Base-by-base conservation (phyloP, 2,113 vertebrate genomes). In the Anas platyrhynchos region DNA sequence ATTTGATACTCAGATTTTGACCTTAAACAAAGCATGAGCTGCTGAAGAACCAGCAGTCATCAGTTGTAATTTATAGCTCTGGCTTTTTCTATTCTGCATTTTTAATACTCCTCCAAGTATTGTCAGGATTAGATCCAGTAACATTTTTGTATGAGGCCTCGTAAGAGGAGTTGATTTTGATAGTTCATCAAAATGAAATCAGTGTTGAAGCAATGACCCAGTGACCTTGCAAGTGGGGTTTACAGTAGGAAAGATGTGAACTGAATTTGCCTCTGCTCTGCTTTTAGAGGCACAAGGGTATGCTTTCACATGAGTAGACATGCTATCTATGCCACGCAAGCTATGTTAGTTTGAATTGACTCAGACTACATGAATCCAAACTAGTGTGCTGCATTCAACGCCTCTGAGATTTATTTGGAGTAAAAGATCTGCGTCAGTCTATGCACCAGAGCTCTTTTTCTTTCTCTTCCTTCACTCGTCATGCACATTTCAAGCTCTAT, bases 1-100 rank as follows among this genome's bases (percentile, higher is more conserved):
- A 66, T 71, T 67, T 88, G 23, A 67, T 88, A 88, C 71, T 75
- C 68, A 58, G 56, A 91, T 81, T 95, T 87, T 81, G 61, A 94
- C 76, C 56, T 75, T 91, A 91, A 89, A 43, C 25, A 80, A 72
- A 74, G 26, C 50, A 59, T 17, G 6, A 81, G 36, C 32, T 2
- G 3, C 55, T 71, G 75, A 95, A 94, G 62, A 82, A 56, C 9
- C 54, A 77, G 31, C 18, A 71, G 16, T 62, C 27, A 73, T 52
- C 46, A 25, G 22, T 2, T 58, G 26, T 29, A 61, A 93, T 88
- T 86, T 86, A 68, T 17, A 73, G 7, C 4, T 36, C 13, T 52
- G 20, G 59, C 44, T 67, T 89, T 66, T 86, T 38, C 63, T 91
- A 16, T 7, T 78, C 21, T 86, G 12, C 16, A 5, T 85, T 73